Evolutionary conservation across 2,888 invertebrate species (phyloP).

Genomic region (Drosophila mimica): DNA sequence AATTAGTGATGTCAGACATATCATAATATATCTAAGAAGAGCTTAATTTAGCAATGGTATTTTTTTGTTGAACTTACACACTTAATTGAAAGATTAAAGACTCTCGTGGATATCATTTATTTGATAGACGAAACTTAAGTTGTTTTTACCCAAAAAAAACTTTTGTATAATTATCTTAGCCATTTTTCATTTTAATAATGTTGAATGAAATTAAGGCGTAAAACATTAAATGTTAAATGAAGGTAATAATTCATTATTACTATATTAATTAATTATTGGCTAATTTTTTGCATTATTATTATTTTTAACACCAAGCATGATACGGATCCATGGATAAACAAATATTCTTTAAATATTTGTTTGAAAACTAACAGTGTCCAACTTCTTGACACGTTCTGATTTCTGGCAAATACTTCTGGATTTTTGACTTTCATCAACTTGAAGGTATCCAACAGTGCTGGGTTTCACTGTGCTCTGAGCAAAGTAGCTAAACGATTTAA

Average conservation of each 20-base stretch:
- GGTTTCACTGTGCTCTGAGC: constrained; percentile 23
- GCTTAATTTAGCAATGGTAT: background rate
- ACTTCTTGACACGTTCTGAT: background rate
- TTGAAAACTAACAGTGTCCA: background rate
- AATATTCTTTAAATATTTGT: too few relatives aligned
- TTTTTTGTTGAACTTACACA: background rate
- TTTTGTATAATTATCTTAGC: constrained; percentile 37
- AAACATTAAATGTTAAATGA: constrained; percentile 1
- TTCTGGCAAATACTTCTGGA: background rate
- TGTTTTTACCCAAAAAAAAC: background rate
- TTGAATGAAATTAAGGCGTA: constrained; percentile 6
- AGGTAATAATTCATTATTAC: constrained; percentile 10
- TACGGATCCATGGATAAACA: too few relatives aligned
- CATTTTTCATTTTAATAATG: constrained; percentile 20
- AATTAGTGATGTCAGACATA: constrained; percentile 48
- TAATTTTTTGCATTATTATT: too few relatives aligned
- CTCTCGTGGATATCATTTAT: background rate
- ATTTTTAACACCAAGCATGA: background rate
- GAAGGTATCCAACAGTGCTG: background rate
- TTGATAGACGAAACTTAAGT: background rate
- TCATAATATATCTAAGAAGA: background rate
- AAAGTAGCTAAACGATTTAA: constrained; percentile 8
- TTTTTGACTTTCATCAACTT: background rate
- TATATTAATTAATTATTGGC: background rate
- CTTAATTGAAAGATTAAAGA: background rate